phyloP scores from a whole-genome alignment of 2,113 vertebrate species.

The Passer montanus region DNA sequence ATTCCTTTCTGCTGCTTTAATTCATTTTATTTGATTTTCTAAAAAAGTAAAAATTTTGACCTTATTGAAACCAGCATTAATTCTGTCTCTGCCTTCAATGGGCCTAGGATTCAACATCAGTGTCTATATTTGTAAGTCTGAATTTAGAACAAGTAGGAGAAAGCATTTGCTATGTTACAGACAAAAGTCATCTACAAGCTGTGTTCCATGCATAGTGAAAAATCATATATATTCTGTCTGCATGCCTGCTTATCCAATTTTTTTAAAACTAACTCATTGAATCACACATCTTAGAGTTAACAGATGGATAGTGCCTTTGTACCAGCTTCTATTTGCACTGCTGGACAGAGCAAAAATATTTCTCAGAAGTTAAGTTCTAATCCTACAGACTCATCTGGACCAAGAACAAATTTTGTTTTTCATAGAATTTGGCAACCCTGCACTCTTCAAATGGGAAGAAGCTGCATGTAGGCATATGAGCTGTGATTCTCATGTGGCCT shows the following conservation, averaged over 20 bases:
- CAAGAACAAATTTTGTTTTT: neutral
- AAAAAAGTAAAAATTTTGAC: neutral
- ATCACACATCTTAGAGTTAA: neutral
- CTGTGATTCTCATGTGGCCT: neutral
- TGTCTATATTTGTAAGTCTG: constrained; percentile 29
- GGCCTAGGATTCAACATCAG: neutral
- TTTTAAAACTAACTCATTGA: neutral
- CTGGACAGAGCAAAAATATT: neutral
- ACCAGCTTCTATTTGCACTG: neutral
- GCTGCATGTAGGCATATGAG: accelerated
- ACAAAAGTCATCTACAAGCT: constrained; percentile 20
- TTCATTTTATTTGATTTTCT: neutral
- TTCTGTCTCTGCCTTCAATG: neutral
- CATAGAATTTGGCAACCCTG: neutral
- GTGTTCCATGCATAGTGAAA: neutral
- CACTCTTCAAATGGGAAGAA: neutral
- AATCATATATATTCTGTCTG: neutral
- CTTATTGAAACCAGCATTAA: neutral
- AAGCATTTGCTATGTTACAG: constrained; percentile 29
- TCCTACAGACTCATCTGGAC: neutral
- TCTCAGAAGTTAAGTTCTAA: neutral
- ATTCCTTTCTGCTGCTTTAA: neutral
- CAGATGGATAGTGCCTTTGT: neutral
- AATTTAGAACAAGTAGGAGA: constrained; percentile 60
- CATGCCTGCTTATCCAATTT: neutral